A percentile compares a stretch with the other conserved stretches of the same genome.
These are phyloP conservation scores for Criorhina ranunculi DNA, from an alignment of 2,888 invertebrate genomes.

Conservation along the genomic window DNA sequence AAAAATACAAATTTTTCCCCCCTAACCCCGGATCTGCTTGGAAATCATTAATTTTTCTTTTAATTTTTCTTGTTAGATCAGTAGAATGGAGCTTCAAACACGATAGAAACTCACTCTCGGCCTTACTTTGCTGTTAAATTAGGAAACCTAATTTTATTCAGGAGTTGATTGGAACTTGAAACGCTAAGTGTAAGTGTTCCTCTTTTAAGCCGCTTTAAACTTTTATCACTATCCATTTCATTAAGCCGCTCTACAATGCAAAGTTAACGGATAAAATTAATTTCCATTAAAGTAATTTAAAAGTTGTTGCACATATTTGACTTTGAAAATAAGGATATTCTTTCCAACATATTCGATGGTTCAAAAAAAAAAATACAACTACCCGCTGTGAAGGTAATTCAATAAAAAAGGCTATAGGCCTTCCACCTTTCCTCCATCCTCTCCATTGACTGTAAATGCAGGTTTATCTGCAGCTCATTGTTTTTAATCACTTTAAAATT, in stretches of 20 bases:
- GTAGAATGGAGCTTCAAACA: no score
- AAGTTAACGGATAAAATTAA: slow-evolving; percentile 15
- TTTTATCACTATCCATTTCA: neutral
- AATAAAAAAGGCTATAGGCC: slow-evolving; percentile 26
- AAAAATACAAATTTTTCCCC: no score
- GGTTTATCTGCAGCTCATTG: slow-evolving; percentile 40
- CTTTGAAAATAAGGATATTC: neutral
- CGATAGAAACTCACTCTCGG: no score
- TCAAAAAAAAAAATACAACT: slow-evolving; percentile 18
- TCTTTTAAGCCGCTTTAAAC: neutral
- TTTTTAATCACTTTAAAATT: slow-evolving; percentile 69
- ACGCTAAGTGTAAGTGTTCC: no score
- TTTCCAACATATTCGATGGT: slow-evolving; percentile 10
- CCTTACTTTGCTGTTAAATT: no score
- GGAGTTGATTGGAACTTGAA: no score
- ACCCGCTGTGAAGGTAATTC: slow-evolving; percentile 35
- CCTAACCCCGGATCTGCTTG: no score
- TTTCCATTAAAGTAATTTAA: slow-evolving; percentile 8
- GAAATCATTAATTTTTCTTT: no score
- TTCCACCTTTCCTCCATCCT: slow-evolving; percentile 14
- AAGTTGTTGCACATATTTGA: slow-evolving; percentile 26
- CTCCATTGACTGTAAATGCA: slow-evolving; percentile 23
- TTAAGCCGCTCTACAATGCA: neutral
- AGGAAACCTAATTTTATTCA: no score
- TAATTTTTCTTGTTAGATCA: no score